Conservation (phyloP, 2,888 invertebrate species). For the Amiota communis region DNA sequence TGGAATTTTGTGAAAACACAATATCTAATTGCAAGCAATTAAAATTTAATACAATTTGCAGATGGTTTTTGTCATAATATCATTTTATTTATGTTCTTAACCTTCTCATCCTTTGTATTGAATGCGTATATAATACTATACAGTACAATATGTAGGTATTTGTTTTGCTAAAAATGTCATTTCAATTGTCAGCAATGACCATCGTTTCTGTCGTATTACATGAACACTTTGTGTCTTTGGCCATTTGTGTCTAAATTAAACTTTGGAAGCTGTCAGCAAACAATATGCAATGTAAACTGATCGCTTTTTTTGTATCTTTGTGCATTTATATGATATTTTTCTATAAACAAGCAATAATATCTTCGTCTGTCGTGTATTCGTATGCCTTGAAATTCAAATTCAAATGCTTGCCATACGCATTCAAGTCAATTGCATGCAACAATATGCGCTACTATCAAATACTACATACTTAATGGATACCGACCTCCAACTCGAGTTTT, state of each 20-base stretch:
- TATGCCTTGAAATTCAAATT: slow-evolving; percentile 19
- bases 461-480: slow-evolving; percentile 14
- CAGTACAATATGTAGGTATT: too few relatives aligned
- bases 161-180: slow-evolving; percentile 5
- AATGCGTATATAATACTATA: too few relatives aligned
- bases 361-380: background rate
- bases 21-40: slow-evolving; percentile 19
- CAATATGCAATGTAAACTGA: background rate
- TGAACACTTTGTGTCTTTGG: slow-evolving; percentile 14
- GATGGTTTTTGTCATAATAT: slow-evolving; percentile 24
- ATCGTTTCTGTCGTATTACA: slow-evolving; percentile 9
- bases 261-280: background rate
- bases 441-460: slow-evolving; percentile 4
- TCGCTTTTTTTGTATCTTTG: background rate
- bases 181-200: slow-evolving; percentile 13
- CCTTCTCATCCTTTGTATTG: background rate
- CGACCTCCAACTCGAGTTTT: slow-evolving; percentile 16
- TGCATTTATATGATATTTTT: too few relatives aligned
- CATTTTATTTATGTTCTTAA: background rate
- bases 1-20: slow-evolving; percentile 32
- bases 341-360: too few relatives aligned
- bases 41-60: slow-evolving; percentile 18
- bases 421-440: slow-evolving; percentile 28
- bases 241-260: slow-evolving; percentile 12
- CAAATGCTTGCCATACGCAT: slow-evolving; percentile 26